Conservation (phyloP, 2,797 vertebrate species). For the Halcyon badia region DNA sequence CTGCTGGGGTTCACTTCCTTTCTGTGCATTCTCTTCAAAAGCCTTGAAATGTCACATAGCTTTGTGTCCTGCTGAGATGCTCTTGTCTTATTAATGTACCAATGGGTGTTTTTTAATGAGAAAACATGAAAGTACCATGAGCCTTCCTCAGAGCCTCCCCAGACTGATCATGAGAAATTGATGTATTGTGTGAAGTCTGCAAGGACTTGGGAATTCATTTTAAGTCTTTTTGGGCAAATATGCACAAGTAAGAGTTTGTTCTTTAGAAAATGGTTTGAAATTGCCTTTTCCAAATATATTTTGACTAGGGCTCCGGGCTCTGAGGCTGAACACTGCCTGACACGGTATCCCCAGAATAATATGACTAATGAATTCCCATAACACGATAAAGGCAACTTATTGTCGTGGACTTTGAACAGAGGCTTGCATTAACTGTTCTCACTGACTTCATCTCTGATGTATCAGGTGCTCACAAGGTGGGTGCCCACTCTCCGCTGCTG, state of each 20-base stretch:
- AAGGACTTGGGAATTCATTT: constrained; percentile 24
- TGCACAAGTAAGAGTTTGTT: constrained; percentile 5
- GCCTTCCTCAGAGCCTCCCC: constrained; percentile 8
- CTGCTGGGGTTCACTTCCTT: constrained; percentile 57
- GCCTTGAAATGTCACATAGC: constrained; percentile 61
- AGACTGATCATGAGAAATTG: constrained; percentile 57
- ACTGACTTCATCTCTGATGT: not conserved
- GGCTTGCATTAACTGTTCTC: not conserved
- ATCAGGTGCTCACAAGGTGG: not conserved
- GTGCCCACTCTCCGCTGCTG: not conserved
- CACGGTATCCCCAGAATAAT: not conserved
- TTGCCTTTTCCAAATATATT: not conserved
- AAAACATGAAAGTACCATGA: constrained; percentile 62
- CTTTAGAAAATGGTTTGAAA: constrained; percentile 17
- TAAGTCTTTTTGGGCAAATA: constrained; percentile 11
- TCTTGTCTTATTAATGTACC: constrained; percentile 75
- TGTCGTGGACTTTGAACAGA: not conserved
- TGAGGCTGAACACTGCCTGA: not conserved
- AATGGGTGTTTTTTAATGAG: constrained; percentile 72
- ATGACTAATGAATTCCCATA: not conserved
- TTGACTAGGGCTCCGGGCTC: not conserved
- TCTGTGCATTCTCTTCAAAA: constrained; percentile 61
- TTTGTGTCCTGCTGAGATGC: constrained; percentile 46
- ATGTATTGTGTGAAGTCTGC: constrained; percentile 44
- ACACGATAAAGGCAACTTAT: not conserved